phyloP scores from a whole-genome alignment of 2,888 invertebrate genomes.

The Heteromyza rotundicornis region DNA sequence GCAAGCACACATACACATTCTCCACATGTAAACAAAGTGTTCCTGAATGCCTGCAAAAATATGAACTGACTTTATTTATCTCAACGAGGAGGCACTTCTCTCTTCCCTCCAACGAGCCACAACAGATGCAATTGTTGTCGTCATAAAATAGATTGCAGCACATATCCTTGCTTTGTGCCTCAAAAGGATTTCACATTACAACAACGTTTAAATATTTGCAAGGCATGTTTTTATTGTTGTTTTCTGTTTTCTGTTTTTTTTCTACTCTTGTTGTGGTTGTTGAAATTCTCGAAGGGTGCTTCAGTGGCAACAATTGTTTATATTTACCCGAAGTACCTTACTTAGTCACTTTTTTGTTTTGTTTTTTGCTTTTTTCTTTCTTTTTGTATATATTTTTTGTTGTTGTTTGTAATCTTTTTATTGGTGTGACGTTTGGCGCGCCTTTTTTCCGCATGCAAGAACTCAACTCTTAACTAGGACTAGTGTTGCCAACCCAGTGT shows the following conservation, averaged over 20 bases:
- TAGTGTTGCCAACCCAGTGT: not conserved
- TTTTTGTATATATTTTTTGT: not conserved
- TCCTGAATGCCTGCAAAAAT: not conserved
- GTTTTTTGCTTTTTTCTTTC: not conserved
- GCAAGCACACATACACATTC: not conserved
- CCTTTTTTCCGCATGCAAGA: not conserved
- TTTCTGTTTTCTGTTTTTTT: not conserved
- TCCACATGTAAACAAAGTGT: not conserved
- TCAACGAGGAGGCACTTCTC: no score
- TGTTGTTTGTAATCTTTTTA: not conserved
- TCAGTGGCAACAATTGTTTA: conserved; percentile 22
- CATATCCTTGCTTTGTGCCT: not conserved
- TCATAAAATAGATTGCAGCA: not conserved
- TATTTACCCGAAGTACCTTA: conserved; percentile 15
- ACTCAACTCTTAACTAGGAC: not conserved
- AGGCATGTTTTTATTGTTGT: no score
- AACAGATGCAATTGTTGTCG: not conserved
- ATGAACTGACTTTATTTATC: no score
- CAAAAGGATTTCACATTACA: not conserved
- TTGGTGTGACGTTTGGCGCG: not conserved
- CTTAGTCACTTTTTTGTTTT: conserved; percentile 1
- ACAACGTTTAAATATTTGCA: conserved; percentile 3
- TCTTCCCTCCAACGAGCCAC: no score
- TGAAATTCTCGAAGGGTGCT: not conserved
- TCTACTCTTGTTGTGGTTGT: not conserved